These are phyloP conservation scores for Sphaerodactylus townsendi DNA, from an alignment of 2,113 vertebrate species.

Conservation along the genomic window DNA sequence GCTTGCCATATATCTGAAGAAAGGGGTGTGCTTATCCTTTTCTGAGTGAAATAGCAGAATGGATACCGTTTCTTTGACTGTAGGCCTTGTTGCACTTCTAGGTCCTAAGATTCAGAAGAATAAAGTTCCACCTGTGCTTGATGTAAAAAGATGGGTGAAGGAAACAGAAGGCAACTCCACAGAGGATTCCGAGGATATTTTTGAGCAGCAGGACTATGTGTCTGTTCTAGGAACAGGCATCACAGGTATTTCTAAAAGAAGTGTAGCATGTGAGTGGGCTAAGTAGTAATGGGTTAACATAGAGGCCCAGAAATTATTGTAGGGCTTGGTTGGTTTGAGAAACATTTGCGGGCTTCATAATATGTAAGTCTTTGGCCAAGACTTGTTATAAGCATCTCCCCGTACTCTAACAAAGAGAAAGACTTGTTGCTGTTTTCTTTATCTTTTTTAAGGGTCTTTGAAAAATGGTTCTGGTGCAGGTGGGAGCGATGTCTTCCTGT, in stretches of 20 bases:
- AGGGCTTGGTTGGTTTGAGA: not conserved
- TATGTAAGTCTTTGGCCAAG: too few relatives aligned
- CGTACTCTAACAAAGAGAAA: not conserved
- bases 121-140: constrained; percentile 74
- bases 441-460: constrained; percentile 62
- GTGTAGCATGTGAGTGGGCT: not conserved
- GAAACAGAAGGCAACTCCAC: constrained; percentile 57
- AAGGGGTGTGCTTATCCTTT: too few relatives aligned
- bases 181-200: constrained; percentile 69
- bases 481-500: constrained; percentile 84
- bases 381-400: too few relatives aligned
- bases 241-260: constrained; percentile 74
- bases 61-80: too few relatives aligned
- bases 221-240: constrained; percentile 77
- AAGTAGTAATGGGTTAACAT: too few relatives aligned
- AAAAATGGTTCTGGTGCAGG: constrained; percentile 68
- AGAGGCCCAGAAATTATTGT: too few relatives aligned
- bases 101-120: constrained; percentile 70
- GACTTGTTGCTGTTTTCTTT: constrained; percentile 16
- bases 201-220: constrained; percentile 84
- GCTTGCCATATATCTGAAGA: too few relatives aligned
- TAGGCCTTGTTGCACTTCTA: constrained; percentile 55
- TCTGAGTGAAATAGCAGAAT: too few relatives aligned
- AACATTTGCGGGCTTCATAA: not conserved
- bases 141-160: constrained; percentile 74